These are phyloP conservation scores for Hydropotes inermis DNA, from an alignment of 2,113 vertebrate species.

Conservation along the genomic window DNA sequence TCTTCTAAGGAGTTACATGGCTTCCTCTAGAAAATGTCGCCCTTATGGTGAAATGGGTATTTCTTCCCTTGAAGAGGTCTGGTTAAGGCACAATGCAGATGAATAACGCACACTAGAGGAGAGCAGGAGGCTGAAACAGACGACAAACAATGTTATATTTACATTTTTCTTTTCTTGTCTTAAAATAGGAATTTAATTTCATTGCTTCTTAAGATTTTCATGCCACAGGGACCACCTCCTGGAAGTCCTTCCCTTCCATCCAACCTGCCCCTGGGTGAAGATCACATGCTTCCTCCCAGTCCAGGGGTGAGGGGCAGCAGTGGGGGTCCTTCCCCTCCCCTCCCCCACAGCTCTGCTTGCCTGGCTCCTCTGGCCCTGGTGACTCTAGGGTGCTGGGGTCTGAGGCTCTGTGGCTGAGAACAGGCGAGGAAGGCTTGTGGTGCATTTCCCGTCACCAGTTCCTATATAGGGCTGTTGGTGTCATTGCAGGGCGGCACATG, in stretches of 20 bases:
- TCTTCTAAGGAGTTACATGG: background rate
- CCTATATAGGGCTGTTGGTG: background rate
- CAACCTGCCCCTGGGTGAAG: background rate
- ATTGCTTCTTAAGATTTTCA: background rate
- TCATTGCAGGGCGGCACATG: background rate
- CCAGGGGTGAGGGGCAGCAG: too few relatives aligned
- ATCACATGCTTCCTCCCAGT: background rate
- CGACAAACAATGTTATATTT: background rate
- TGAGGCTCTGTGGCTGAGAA: background rate
- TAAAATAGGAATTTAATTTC: background rate
- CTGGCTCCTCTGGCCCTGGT: too few relatives aligned
- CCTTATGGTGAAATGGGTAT: background rate
- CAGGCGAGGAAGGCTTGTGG: background rate
- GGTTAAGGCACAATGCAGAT: background rate
- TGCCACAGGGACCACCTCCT: background rate
- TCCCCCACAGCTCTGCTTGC: too few relatives aligned
- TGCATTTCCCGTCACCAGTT: background rate
- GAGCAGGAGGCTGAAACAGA: background rate
- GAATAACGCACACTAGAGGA: background rate
- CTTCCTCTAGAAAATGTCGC: background rate
- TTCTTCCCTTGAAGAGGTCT: background rate
- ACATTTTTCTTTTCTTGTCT: background rate
- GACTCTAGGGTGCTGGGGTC: too few relatives aligned
- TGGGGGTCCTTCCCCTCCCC: too few relatives aligned
- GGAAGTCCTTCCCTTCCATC: too few relatives aligned